Conservation (phyloP, 2,113 vertebrate genomes). For the Channa argus region DNA sequence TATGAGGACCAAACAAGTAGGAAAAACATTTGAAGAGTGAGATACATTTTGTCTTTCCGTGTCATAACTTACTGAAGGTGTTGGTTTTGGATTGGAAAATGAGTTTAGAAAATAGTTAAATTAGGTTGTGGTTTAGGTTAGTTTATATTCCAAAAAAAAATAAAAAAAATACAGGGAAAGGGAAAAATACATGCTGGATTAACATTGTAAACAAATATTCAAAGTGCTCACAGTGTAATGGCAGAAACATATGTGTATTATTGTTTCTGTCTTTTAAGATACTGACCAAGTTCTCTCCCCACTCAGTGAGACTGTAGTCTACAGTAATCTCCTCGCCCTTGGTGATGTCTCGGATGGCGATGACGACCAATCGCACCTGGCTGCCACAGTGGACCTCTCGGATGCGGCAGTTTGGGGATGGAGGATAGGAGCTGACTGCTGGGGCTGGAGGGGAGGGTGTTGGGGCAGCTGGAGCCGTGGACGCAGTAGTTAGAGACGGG, state of each 20-base stretch:
- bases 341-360: conserved; percentile 85
- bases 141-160: too few relatives aligned
- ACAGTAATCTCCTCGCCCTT: conserved; percentile 87
- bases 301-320: conserved; percentile 86
- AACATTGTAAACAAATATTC: too few relatives aligned
- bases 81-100: neutral
- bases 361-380: conserved; percentile 85
- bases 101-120: neutral
- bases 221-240: neutral
- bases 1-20: conserved; percentile 4
- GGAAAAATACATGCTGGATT: too few relatives aligned
- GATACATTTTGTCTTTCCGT: neutral
- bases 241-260: neutral
- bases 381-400: conserved; percentile 85
- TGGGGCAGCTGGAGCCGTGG: conserved; percentile 61
- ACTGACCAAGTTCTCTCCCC: conserved; percentile 84
- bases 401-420: conserved; percentile 85
- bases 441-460: conserved; percentile 60
- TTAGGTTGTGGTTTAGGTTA: neutral
- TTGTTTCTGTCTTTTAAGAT: neutral
- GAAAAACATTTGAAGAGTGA: neutral
- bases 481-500: conserved; percentile 56
- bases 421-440: conserved; percentile 69
- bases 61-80: neutral
- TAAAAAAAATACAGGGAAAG: too few relatives aligned